Base-by-base conservation (phyloP, 2,888 invertebrate species). In the Lamellibrachia satsuma region DNA sequence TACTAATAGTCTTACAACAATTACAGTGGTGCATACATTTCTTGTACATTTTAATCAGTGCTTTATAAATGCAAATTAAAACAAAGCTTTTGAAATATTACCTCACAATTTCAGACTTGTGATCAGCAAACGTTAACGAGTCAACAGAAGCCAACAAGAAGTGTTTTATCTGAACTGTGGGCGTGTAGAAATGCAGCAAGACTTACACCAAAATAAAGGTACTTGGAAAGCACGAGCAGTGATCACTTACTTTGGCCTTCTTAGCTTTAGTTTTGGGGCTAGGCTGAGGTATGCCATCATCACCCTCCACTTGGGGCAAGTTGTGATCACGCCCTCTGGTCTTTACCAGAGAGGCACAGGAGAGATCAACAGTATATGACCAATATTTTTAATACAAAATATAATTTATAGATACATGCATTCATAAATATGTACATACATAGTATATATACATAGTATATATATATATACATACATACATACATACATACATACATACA, bases 221-320 rank as follows among this genome's bases (percentile, higher is more conserved):
- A 75, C 15, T 75, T 75, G 22, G 15, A 75, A 75, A 15, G 75
- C 75, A 75, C 75, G 22, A 22, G 75, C 75, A 22, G 15, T 75
- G 55, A 9, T 55, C 55, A 75, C 75, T 75, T 75, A 75, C 75
- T 75, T 75, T 75, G 75, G 75, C 75, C 22, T 3, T 9, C 75
- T 75, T 75, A 75, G 75, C 75, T n/a, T 75, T 75, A 75, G 75
- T 75, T 75, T 22, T 75, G 75, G 75, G 75, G 75, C 75, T 75
- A 75, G 75, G 75, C 75, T 75, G 75, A n/a, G 75, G 75, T 22
- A 75, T 22, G 22, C 75, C 75, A 22, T 75, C 75, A 15, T 22
- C 75, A 15, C 75, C 75, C 75, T 11, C 22, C 75, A 75, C 75
- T 75, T 75, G 75, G 22, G 75, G 1, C n/a, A n/a, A 75, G 3